Evolutionary conservation across 2,113 vertebrate species (phyloP).

Genomic region (Gavia stellata): DNA sequence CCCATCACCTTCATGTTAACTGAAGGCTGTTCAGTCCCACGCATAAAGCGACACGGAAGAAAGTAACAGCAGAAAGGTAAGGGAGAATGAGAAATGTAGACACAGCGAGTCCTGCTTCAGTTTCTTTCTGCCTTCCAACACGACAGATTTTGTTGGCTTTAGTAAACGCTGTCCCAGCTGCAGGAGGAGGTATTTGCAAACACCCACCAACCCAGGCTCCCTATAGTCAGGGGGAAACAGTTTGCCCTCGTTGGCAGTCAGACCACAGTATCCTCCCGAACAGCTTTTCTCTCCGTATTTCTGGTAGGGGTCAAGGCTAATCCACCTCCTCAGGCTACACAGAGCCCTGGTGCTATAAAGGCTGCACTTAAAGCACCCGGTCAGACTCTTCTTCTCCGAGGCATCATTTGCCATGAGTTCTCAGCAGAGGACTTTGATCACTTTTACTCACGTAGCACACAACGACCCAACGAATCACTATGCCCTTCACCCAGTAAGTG

Average conservation of each 20-base stretch:
- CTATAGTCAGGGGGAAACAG: background rate
- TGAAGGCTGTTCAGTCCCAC: background rate
- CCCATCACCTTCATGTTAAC: too few relatives aligned
- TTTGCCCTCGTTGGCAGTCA: background rate
- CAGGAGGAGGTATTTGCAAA: background rate
- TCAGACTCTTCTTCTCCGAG: constrained; percentile 10
- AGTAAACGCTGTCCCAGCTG: background rate
- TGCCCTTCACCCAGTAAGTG: constrained; percentile 61
- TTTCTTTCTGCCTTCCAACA: background rate
- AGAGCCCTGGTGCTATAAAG: background rate
- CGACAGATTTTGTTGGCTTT: background rate
- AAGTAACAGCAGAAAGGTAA: background rate
- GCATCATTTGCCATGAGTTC: constrained; percentile 75
- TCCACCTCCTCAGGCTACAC: background rate
- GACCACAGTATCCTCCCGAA: background rate
- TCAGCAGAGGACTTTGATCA: constrained; percentile 76
- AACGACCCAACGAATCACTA: constrained; percentile 64
- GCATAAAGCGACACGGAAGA: background rate
- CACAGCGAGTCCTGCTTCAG: fast-evolving
- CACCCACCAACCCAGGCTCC: background rate
- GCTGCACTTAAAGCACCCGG: background rate
- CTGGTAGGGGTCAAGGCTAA: background rate
- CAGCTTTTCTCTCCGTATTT: background rate
- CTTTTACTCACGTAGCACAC: constrained; percentile 59
- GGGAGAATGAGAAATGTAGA: background rate